A percentile compares a stretch with the other conserved stretches of the same genome.
Evolutionary conservation across 2,113 vertebrate species (phyloP).

Genomic region (Azemiops feae): DNA sequence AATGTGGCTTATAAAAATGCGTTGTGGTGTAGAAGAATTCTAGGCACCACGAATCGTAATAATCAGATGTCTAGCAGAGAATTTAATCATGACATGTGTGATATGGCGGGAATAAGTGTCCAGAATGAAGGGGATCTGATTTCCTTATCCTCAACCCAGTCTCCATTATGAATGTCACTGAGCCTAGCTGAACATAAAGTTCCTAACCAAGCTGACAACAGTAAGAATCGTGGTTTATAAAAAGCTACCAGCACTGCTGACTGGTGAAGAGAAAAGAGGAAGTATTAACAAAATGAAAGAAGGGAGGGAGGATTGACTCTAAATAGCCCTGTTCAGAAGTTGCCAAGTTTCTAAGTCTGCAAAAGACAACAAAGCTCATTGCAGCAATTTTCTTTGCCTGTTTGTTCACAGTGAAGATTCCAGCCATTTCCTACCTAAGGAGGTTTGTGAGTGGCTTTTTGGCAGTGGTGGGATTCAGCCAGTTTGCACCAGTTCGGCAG

Average conservation of each 20-base stretch:
- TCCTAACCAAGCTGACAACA: conserved; percentile 68
- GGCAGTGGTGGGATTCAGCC: too few species aligned
- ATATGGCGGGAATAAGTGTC: neutral
- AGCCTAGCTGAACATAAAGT: conserved; percentile 53
- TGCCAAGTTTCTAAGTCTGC: conserved; percentile 30
- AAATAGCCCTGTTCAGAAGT: conserved; percentile 57
- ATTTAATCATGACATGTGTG: neutral
- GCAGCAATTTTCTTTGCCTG: conserved; percentile 9
- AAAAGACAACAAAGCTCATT: conserved; percentile 23
- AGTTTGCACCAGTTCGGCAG: too few species aligned
- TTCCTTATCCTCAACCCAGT: conserved; percentile 8
- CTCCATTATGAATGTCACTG: conserved; percentile 38
- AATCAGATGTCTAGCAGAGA: neutral
- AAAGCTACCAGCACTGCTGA: conserved; percentile 70
- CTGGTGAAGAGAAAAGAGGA: conserved; percentile 72
- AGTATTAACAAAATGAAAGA: conserved; percentile 43
- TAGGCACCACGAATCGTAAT: neutral
- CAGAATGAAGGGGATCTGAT: neutral
- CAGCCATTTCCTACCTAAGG: neutral
- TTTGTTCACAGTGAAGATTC: conserved; percentile 14
- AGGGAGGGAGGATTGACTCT: conserved; percentile 50
- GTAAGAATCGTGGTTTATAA: conserved; percentile 71
- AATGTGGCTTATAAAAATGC: neutral
- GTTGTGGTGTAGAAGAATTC: neutral
- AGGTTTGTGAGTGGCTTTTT: neutral